phyloP scores from a whole-genome alignment of 2,797 vertebrate genomes.

The Anas georgica region DNA sequence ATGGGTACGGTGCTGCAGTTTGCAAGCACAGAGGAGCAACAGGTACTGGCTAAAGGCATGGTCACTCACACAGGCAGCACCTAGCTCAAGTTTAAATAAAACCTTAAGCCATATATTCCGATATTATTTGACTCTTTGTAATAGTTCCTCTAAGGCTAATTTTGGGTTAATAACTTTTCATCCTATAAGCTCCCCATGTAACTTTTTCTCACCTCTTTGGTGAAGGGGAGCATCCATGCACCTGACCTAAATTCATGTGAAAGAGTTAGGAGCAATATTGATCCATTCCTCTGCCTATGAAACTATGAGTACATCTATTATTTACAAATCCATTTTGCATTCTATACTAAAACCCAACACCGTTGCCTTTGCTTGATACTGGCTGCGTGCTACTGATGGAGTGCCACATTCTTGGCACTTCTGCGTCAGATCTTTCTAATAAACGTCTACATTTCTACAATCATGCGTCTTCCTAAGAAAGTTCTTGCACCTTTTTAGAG shows the following conservation, averaged over 20 bases:
- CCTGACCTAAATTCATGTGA: neutral
- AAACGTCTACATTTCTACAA: neutral
- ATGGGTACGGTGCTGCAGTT: rapidly evolving
- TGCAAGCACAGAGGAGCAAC: neutral
- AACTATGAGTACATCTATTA: neutral
- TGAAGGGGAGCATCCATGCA: neutral
- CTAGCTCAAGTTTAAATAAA: neutral
- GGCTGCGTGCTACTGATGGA: neutral
- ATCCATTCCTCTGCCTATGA: neutral
- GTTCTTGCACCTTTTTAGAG: neutral
- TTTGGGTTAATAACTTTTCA: neutral
- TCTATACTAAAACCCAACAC: neutral
- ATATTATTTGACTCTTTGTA: neutral
- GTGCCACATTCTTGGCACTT: neutral
- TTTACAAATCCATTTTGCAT: neutral
- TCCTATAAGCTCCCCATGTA: neutral
- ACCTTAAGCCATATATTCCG: neutral
- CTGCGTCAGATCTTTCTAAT: neutral
- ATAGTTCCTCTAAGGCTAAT: neutral
- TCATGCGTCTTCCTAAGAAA: neutral
- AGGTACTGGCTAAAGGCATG: neutral
- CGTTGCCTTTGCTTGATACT: neutral
- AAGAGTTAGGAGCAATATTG: neutral
- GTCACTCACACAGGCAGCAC: neutral
- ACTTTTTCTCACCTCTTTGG: neutral